Evolutionary conservation across 1,140 invertebrate species (phyloP).

Genomic region (Propsilocerus akamusi): DNA sequence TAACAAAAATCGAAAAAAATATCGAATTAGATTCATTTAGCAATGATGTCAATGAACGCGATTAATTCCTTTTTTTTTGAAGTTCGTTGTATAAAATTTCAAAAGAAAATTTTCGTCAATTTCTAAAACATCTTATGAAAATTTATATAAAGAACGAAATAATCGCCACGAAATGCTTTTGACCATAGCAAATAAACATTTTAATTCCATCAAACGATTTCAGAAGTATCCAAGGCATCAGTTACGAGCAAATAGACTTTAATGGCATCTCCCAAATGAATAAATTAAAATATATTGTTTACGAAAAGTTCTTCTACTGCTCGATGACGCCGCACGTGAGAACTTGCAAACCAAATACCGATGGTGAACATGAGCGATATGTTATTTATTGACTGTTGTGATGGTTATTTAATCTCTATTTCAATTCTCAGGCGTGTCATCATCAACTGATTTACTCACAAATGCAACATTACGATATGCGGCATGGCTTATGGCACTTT

Average conservation of each 20-base stretch:
- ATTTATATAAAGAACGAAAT: neutral
- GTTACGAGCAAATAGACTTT: slow-evolving; percentile 31
- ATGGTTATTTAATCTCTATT: neutral
- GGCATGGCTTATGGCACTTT: slow-evolving; percentile 51
- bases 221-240: slow-evolving; percentile 34
- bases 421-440: slow-evolving; percentile 35
- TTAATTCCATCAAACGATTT: slow-evolving; percentile 9
- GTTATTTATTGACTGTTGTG: neutral
- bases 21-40: too few species aligned
- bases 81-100: neutral
- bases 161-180: neutral
- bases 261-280: slow-evolving; percentile 28
- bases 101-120: neutral
- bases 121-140: neutral
- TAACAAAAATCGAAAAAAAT: neutral
- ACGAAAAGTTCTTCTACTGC: slow-evolving; percentile 53
- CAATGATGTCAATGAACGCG: too few species aligned
- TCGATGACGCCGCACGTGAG: slow-evolving; percentile 37
- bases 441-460: slow-evolving; percentile 41
- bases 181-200: neutral
- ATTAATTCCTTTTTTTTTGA: neutral
- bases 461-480: slow-evolving; percentile 39
- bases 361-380: slow-evolving; percentile 31
- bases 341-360: slow-evolving; percentile 42
- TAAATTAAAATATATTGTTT: slow-evolving; percentile 37